Percentiles rank a stretch among this genome's conserved stretches.
Conservation (phyloP, 2,888 invertebrate genomes). For the Synanthedon myopaeformis region DNA sequence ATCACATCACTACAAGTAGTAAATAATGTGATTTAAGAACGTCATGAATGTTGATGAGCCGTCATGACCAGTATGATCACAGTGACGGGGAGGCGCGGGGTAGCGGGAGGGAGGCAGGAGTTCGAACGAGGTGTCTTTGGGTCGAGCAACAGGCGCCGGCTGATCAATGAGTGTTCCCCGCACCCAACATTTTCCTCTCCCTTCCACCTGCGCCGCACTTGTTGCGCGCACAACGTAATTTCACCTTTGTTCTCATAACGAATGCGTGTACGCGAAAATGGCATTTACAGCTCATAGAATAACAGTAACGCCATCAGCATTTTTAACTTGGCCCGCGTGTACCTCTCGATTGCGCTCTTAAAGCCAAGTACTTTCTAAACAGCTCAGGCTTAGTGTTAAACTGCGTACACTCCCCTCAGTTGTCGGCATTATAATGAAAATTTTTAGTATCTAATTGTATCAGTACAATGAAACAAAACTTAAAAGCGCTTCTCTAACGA, state of each 20-base stretch:
- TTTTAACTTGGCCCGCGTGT: not conserved
- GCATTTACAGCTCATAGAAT: not conserved
- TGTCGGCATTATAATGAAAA: not conserved
- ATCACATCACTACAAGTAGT: not conserved
- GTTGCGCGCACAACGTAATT: conserved; percentile 49
- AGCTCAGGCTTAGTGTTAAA: not conserved
- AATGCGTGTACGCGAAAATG: not conserved
- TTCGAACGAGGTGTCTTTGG: conserved; percentile 11
- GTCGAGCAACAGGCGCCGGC: conserved; percentile 54
- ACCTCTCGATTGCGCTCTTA: not conserved
- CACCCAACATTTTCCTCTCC: conserved; percentile 17
- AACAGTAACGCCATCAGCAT: not conserved
- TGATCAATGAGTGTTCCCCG: conserved; percentile 55
- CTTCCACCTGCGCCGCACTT: conserved; percentile 54
- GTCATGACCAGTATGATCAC: not conserved
- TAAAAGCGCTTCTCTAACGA: too few relatives aligned
- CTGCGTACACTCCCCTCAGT: not conserved
- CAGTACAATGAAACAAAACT: too few relatives aligned
- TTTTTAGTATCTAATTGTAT: not conserved
- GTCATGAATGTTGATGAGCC: not conserved
- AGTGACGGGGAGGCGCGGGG: not conserved
- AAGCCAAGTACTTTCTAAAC: not conserved
- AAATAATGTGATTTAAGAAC: not conserved
- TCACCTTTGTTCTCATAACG: not conserved
- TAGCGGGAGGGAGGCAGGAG: conserved; percentile 11